Evolutionary conservation across 1,140 invertebrate genomes (phyloP).

Genomic region (Araneus ventricosus): DNA sequence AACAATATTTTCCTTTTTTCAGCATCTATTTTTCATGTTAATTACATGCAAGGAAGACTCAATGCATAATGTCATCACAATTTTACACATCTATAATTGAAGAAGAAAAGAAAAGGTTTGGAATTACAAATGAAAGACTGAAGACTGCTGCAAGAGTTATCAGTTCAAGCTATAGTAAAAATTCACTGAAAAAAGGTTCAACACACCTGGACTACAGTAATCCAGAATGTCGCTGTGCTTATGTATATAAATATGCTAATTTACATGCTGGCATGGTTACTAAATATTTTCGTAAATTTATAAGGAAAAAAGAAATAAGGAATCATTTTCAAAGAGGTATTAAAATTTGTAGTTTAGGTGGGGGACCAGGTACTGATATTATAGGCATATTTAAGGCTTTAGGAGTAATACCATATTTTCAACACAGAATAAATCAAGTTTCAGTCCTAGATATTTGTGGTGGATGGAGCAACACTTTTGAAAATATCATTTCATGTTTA

Average conservation of each 20-base stretch:
- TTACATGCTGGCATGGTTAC: conserved; percentile 34
- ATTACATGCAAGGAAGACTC: background rate
- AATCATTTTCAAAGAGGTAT: conserved; percentile 9
- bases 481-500: conserved; percentile 16
- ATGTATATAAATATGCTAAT: conserved; percentile 51
- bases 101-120: conserved; percentile 17
- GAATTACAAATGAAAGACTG: background rate
- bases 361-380: conserved; percentile 65
- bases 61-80: background rate
- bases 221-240: conserved; percentile 48
- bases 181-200: conserved; percentile 13
- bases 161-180: conserved; percentile 8
- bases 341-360: conserved; percentile 55
- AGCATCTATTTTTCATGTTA: background rate
- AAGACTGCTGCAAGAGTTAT: conserved; percentile 4
- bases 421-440: conserved; percentile 25
- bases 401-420: background rate
- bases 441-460: conserved; percentile 40
- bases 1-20: background rate
- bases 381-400: conserved; percentile 58
- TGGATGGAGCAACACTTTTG: conserved; percentile 44
- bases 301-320: conserved; percentile 25
- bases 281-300: conserved; percentile 46
- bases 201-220: conserved; percentile 32
- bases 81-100: conserved; percentile 23